A percentile compares a stretch with the other conserved stretches of the same genome.
Conservation (phyloP, 2,797 vertebrate genomes). For the Schizopygopsis malacanthus region DNA sequence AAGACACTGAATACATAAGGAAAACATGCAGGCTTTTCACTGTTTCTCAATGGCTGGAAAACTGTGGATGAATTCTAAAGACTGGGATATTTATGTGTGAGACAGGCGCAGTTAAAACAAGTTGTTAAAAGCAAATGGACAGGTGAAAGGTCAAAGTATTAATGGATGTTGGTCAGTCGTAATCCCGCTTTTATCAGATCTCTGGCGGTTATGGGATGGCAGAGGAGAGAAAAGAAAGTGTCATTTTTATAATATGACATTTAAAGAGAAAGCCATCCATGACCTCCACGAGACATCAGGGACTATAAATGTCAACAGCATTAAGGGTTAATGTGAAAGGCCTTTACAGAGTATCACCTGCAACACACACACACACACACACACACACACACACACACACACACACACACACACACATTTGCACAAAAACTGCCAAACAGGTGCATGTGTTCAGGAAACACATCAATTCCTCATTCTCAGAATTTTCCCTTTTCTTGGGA, state of each 20-base stretch:
- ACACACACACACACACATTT: constrained; percentile 37
- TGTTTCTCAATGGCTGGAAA: not conserved
- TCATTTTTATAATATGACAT: constrained; percentile 54
- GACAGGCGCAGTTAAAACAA: constrained; percentile 35
- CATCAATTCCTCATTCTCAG: not conserved
- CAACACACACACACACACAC: not conserved
- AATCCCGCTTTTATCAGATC: constrained; percentile 48
- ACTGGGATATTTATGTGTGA: constrained; percentile 21
- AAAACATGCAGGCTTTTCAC: not conserved
- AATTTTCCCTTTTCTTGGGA: constrained; percentile 39
- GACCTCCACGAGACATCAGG: constrained; percentile 39
- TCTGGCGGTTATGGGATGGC: constrained; percentile 26
- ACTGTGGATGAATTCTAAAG: not conserved
- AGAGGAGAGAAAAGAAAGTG: constrained; percentile 18
- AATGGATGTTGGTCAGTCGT: constrained; percentile 38
- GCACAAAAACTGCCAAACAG: constrained; percentile 41
- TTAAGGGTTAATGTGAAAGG: constrained; percentile 45
- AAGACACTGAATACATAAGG: not conserved
- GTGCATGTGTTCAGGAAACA: constrained; percentile 34
- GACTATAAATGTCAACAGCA: constrained; percentile 50
- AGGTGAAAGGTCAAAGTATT: constrained; percentile 50
- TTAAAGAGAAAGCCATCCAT: constrained; percentile 52
- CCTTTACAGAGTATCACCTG: constrained; percentile 32
- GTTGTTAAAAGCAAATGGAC: constrained; percentile 36
- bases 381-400: not conserved